Evolutionary conservation across 1,140 invertebrate species (phyloP), one percentile per base, ranked within the genome.

Genomic region (Probaryconus sp.): DNA sequence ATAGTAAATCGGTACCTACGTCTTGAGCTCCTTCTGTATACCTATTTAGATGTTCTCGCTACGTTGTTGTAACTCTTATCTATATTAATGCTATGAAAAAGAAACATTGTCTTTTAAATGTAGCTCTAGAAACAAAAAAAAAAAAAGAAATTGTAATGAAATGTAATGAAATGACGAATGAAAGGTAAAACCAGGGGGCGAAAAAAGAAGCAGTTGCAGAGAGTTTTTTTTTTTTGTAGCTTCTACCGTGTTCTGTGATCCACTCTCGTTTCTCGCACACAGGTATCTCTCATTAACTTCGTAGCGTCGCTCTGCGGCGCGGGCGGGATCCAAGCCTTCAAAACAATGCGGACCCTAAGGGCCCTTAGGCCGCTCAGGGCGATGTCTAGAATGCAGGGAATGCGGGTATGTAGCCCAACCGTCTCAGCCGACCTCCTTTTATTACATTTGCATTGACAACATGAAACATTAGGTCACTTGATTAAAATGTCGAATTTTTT

Each of bases 201-300:
- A 35, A 33, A 50, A 9, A 20, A 63, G 37, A 37, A 55, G 56
- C 7, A 26, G 33, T 53, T 70, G 56, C 40, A 30, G 51, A 38
- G 47, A 69, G 43, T 74, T 17, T n/a, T n/a, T n/a, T n/a, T n/a
- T n/a, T n/a, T n/a, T 45, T 55, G 68, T 77, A 63, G 64, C 73
- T 72, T 83, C 65, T 77, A 69, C 48, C 55, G 74, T 81, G 77
- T 81, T 82, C 80, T 82, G 79, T 85, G 80, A 87, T 84, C 82
- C 81, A 82, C 79, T 88, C 76, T 88, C 83, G 84, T 89, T 88
- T 90, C 86, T 89, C 88, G 86, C 83, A 88, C 88, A 83, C 92
- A 96, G 95, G 95, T 97, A 87, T 98, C 96, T 88, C 92, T 97
- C 90, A 96, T 98, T 91, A 97, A 98, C 92, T 96, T 97, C 91